Conservation (phyloP, 2,797 vertebrate genomes). For the Molothrus aeneus region DNA sequence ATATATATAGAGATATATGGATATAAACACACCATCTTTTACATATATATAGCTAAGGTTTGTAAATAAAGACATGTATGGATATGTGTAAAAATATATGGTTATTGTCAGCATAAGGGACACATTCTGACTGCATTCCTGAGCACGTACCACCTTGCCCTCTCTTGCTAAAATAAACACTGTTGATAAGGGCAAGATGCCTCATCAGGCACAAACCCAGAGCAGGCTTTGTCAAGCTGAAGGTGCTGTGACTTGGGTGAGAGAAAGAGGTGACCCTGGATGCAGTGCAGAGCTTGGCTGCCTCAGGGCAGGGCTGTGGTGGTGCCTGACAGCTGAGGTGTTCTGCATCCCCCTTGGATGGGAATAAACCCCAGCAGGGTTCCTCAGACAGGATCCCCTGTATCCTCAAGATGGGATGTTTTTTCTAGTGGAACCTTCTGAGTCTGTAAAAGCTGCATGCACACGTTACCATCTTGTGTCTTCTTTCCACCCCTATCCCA, state of each 20-base stretch:
- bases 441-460: neutral
- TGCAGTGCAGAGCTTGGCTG: neutral
- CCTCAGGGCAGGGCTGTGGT: neutral
- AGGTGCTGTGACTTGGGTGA: neutral
- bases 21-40: neutral
- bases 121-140: slow-evolving; percentile 3
- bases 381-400: neutral
- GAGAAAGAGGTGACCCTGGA: neutral
- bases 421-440: neutral
- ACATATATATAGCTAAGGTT: neutral
- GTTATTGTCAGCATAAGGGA: neutral
- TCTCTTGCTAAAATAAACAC: neutral
- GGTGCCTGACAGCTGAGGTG: neutral
- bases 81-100: neutral
- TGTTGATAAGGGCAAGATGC: neutral
- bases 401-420: neutral
- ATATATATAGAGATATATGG: neutral
- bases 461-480: neutral
- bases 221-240: neutral
- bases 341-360: neutral
- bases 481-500: neutral
- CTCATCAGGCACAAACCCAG: neutral
- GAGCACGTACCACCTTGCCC: slow-evolving; percentile 1
- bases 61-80: neutral
- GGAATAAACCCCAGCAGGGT: neutral